These are phyloP conservation scores for Sphaerophoria rueppellii DNA, from an alignment of 2,888 invertebrate genomes.

Conservation along the genomic window DNA sequence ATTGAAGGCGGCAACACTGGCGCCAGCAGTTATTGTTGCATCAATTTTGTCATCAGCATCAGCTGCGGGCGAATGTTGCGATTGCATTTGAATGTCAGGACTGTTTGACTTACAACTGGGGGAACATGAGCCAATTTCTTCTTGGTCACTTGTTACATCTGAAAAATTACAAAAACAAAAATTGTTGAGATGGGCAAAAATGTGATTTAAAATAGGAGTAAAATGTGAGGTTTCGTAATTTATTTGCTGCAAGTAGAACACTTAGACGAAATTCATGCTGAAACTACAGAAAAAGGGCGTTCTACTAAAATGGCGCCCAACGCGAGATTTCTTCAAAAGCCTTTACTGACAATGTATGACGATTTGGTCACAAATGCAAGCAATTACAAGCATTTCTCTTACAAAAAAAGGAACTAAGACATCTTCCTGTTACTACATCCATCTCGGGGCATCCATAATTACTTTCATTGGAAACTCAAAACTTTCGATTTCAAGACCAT, in stretches of 20 bases:
- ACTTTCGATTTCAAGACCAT: slow-evolving; percentile 34
- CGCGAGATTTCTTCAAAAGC: not conserved
- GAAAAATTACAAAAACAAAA: slow-evolving; percentile 48
- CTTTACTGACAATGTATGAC: too few relatives aligned
- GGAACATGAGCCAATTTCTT: slow-evolving; percentile 81
- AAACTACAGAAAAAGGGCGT: not conserved
- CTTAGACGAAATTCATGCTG: not conserved
- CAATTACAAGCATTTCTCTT: not conserved
- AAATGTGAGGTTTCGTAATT: too few relatives aligned
- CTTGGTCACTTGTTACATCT: slow-evolving; percentile 81
- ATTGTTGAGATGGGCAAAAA: not conserved
- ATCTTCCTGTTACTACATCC: not conserved
- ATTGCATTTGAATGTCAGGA: slow-evolving; percentile 68
- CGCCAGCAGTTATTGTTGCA: slow-evolving; percentile 52
- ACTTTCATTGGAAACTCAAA: slow-evolving; percentile 2
- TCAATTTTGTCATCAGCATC: slow-evolving; percentile 60
- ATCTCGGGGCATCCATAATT: not conserved
- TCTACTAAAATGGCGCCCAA: not conserved
- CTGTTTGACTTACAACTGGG: slow-evolving; percentile 75
- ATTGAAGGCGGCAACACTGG: slow-evolving; percentile 65
- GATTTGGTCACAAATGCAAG: too few relatives aligned
- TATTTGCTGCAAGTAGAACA: too few relatives aligned
- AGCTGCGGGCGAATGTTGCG: slow-evolving; percentile 60
- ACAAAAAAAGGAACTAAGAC: not conserved
- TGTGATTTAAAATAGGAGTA: not conserved